Percentiles rank a stretch among this genome's conserved stretches.
Evolutionary conservation across 2,113 vertebrate genomes (phyloP).

Genomic region (Psittacara wagleri): DNA sequence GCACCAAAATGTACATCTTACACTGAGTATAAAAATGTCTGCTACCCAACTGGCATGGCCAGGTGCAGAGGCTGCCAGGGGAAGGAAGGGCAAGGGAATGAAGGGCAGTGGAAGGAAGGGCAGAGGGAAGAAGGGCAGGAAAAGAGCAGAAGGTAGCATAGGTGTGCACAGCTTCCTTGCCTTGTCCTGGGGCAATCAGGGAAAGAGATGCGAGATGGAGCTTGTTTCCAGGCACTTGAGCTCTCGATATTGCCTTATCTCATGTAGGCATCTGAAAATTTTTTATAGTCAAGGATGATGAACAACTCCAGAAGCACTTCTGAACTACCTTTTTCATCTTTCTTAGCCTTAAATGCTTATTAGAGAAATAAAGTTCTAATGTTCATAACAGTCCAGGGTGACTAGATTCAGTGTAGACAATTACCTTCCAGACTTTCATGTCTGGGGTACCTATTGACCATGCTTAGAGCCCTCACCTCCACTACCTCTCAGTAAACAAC

Average conservation of each 20-base stretch:
- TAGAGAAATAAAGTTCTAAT: not conserved
- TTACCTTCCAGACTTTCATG: not conserved
- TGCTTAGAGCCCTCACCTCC: not conserved
- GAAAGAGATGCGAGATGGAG: not conserved
- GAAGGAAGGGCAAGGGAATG: not conserved
- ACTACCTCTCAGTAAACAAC: not conserved
- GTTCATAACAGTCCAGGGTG: not conserved
- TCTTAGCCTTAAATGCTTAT: not conserved
- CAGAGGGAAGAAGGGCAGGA: not conserved
- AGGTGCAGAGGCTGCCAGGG: not conserved
- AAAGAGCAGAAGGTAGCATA: not conserved
- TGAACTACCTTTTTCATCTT: not conserved
- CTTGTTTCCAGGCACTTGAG: not conserved
- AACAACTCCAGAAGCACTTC: not conserved
- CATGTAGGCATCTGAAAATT: not conserved
- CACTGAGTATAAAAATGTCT: not conserved
- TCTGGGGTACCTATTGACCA: not conserved
- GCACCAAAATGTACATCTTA: not conserved
- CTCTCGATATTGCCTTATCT: not conserved
- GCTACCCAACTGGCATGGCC: fast-evolving
- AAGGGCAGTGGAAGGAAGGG: not conserved
- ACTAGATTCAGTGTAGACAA: not conserved
- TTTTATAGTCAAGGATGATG: not conserved
- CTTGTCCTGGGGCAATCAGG: not conserved
- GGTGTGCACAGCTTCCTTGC: not conserved